Percentiles rank a stretch among this genome's conserved stretches.
Evolutionary conservation across 2,888 invertebrate species (phyloP).

Genomic region (Eupithecia abbreviata): DNA sequence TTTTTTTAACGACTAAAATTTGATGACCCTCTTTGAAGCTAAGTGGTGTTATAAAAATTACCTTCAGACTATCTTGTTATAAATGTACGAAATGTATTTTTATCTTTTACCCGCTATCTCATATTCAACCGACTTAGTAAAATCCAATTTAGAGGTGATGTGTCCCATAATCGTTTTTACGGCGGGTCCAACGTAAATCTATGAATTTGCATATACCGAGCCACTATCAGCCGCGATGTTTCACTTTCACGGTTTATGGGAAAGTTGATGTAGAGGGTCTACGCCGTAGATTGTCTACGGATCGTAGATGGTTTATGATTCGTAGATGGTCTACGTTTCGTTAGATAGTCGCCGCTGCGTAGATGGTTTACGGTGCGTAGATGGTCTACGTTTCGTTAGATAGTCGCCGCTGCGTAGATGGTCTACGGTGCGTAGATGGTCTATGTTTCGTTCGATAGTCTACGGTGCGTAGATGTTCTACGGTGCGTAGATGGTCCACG

Average conservation of each 20-base stretch:
- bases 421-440: background rate
- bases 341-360: background rate
- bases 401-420: background rate
- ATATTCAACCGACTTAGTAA: background rate
- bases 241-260: background rate
- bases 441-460: background rate
- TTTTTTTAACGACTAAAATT: background rate
- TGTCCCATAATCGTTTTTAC: conserved; percentile 16
- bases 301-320: background rate
- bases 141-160: conserved; percentile 10
- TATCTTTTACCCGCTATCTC: background rate
- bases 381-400: background rate
- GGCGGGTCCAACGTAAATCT: conserved; percentile 16
- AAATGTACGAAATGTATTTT: background rate
- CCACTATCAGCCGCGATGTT: conserved; percentile 4
- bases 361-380: background rate
- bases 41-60: background rate
- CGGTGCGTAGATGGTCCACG: background rate
- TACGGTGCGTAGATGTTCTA: background rate
- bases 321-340: background rate
- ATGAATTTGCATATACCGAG: conserved; percentile 16
- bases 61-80: background rate
- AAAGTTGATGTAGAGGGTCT: conserved; percentile 3
- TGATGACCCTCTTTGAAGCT: background rate
- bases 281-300: conserved; percentile 6